Evolutionary conservation across 2,113 vertebrate species (phyloP).

Genomic region (Benitochromis conjunctus): DNA sequence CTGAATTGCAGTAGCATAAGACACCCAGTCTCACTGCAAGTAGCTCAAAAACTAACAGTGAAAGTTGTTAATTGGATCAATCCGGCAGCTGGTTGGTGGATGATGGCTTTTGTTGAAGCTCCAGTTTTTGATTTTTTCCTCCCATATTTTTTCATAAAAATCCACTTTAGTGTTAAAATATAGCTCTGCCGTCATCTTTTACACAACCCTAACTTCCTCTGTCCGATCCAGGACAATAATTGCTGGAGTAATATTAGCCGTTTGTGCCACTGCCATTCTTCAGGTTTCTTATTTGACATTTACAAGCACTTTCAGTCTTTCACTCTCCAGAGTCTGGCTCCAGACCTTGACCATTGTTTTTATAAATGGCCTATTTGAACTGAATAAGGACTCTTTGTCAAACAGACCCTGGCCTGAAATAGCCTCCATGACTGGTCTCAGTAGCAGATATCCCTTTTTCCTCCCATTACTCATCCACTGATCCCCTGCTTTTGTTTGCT

Average conservation of each 20-base stretch:
- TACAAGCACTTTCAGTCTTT: neutral
- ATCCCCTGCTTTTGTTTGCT: neutral
- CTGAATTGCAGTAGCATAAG: neutral
- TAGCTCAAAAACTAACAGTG: neutral
- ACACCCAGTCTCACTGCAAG: neutral
- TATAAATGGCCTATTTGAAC: neutral
- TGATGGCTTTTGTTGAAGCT: neutral
- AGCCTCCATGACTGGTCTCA: neutral
- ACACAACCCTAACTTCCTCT: neutral
- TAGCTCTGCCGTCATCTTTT: neutral
- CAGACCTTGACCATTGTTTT: neutral
- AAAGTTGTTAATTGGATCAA: neutral
- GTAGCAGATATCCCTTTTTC: neutral
- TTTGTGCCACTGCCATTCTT: neutral
- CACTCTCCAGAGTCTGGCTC: neutral
- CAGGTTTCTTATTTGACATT: neutral
- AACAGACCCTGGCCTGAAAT: neutral
- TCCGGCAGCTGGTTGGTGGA: neutral
- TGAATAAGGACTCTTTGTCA: neutral
- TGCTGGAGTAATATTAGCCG: neutral
- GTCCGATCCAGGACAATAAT: neutral
- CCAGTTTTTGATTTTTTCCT: neutral
- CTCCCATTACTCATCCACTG: constrained; percentile 7
- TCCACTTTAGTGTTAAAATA: neutral
- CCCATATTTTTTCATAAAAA: neutral